Evolutionary conservation across 2,888 invertebrate genomes (phyloP).

Genomic region (Invenusta paracnida): DNA sequence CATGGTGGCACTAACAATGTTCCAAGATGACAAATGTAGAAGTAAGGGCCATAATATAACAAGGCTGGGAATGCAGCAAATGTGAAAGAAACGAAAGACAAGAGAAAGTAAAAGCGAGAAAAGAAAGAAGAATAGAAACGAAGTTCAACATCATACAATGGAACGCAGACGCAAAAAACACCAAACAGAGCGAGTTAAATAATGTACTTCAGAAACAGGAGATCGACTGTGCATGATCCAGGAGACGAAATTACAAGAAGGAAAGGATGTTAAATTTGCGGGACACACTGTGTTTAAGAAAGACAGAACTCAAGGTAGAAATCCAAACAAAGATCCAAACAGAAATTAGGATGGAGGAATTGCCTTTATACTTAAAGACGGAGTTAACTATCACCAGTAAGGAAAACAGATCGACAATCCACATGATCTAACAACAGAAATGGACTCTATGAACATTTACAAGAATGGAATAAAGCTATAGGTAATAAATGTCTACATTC

Average conservation of each 20-base stretch:
- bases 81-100: neutral
- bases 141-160: neutral
- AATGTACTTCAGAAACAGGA: neutral
- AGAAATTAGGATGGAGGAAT: neutral
- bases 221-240: neutral
- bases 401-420: neutral
- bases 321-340: neutral
- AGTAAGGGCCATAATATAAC: neutral
- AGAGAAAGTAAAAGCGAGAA: neutral
- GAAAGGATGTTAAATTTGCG: neutral
- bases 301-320: slow-evolving; percentile 3
- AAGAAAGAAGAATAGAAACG: neutral
- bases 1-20: neutral
- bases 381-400: neutral
- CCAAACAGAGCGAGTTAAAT: neutral
- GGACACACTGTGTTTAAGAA: neutral
- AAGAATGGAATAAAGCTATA: neutral
- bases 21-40: neutral
- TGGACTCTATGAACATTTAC: neutral
- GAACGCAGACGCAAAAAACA: neutral
- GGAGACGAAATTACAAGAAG: neutral
- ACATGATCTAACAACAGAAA: slow-evolving; percentile 22
- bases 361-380: neutral
- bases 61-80: neutral
- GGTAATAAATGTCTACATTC: neutral